phyloP scores from a whole-genome alignment of 2,888 invertebrate species.

The Fissipunctia ypsillon region DNA sequence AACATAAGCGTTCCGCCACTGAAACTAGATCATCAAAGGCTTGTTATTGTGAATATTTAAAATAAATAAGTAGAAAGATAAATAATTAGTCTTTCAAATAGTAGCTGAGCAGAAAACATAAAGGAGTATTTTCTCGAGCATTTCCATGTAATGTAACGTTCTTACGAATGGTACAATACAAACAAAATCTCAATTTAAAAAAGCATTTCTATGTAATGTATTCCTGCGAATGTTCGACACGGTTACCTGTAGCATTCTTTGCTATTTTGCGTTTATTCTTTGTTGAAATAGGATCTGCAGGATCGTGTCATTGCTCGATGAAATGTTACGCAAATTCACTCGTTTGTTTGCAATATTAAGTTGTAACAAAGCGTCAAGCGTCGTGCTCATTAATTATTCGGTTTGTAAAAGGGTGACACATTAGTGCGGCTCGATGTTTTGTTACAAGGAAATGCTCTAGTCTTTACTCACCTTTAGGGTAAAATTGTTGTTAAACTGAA shows the following conservation, averaged over 20 bases:
- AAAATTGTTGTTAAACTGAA: conserved; percentile 13
- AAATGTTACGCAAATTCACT: too few species aligned
- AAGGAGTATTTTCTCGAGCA: not conserved
- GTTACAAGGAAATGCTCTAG: not conserved
- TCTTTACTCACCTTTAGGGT: not conserved
- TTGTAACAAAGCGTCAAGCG: too few species aligned
- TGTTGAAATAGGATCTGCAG: too few species aligned
- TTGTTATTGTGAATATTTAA: too few species aligned
- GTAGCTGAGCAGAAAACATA: too few species aligned
- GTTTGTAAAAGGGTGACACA: not conserved
- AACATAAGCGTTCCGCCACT: too few species aligned
- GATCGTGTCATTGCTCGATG: too few species aligned
- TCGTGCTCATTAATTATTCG: not conserved
- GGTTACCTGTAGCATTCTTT: not conserved
- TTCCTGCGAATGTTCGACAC: not conserved
- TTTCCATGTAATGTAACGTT: not conserved
- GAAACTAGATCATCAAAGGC: too few species aligned
- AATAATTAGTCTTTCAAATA: too few species aligned
- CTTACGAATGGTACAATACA: not conserved
- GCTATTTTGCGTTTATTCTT: too few species aligned
- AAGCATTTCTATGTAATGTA: not conserved
- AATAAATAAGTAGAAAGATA: too few species aligned
- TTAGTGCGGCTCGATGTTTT: not conserved
- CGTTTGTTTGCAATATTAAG: too few species aligned
- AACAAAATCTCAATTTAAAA: not conserved